Evolutionary conservation across 2,113 vertebrate species (phyloP).

Genomic region (Ophthalmotilapia sp.): DNA sequence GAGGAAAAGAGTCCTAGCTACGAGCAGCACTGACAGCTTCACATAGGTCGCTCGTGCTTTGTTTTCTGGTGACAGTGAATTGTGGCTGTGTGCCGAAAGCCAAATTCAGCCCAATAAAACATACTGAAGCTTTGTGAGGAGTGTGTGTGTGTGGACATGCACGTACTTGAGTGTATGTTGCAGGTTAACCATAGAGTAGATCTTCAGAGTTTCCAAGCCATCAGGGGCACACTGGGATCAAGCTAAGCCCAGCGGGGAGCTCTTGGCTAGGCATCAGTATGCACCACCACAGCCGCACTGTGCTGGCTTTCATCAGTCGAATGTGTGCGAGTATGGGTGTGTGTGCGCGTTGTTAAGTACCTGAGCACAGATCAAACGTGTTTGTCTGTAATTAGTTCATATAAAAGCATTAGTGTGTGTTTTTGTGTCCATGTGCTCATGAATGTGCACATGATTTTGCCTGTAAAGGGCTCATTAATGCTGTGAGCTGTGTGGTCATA

Average conservation of each 20-base stretch:
- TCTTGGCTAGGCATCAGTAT: constrained; percentile 53
- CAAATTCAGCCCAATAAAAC: constrained; percentile 47
- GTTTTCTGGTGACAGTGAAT: constrained; percentile 42
- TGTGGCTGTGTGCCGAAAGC: constrained; percentile 28
- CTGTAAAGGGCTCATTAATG: neutral
- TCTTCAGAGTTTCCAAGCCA: constrained; percentile 44
- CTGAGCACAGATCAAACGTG: neutral
- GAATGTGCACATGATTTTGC: neutral
- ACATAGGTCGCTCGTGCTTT: constrained; percentile 22
- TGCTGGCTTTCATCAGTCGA: constrained; percentile 33
- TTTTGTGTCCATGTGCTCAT: neutral
- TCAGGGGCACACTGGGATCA: constrained; percentile 39
- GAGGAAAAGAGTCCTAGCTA: constrained; percentile 11
- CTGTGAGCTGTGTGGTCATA: neutral
- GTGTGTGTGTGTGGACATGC: neutral
- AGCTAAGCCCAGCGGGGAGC: constrained; percentile 55
- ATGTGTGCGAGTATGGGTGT: neutral
- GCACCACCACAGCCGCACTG: constrained; percentile 31
- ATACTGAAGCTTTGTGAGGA: neutral
- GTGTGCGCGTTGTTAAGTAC: neutral
- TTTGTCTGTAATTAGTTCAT: neutral
- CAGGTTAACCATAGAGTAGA: constrained; percentile 32
- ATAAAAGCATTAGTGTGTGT: neutral
- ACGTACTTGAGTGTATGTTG: neutral
- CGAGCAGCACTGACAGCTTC: neutral